Conservation (phyloP, 2,888 invertebrate genomes). For the Drosophila anceps region DNA sequence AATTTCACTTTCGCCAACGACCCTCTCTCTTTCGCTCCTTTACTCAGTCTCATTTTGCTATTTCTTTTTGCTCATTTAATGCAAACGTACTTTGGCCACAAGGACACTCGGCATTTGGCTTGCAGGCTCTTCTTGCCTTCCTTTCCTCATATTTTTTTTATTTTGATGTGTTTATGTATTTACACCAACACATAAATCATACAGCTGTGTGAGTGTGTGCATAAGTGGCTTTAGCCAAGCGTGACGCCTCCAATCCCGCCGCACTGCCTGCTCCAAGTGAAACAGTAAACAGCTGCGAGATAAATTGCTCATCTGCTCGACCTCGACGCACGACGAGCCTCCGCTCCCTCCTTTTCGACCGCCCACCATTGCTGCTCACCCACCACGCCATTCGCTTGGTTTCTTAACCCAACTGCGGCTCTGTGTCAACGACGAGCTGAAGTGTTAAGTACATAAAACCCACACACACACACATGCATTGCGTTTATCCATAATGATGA, state of each 20-base stretch:
- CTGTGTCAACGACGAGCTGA: conserved; percentile 69
- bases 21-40: neutral
- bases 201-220: conserved; percentile 42
- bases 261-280: conserved; percentile 46
- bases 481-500: conserved; percentile 80
- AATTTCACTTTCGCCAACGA: conserved; percentile 70
- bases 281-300: conserved; percentile 82
- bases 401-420: conserved; percentile 56
- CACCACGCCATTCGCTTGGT: conserved; percentile 11
- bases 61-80: conserved; percentile 70
- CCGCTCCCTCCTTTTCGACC: too few relatives aligned
- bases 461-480: conserved; percentile 65
- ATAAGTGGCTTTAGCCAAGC: conserved; percentile 80
- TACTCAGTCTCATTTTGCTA: too few relatives aligned
- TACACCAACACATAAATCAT: conserved; percentile 73
- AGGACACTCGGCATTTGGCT: conserved; percentile 62
- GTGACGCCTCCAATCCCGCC: conserved; percentile 32
- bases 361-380: neutral
- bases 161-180: conserved; percentile 76
- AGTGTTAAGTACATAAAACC: conserved; percentile 81
- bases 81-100: conserved; percentile 56
- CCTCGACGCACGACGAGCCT: conserved; percentile 48
- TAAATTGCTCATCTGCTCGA: conserved; percentile 81
- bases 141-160: conserved; percentile 7
- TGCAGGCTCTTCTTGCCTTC: conserved; percentile 14